Base-by-base conservation (phyloP, 2,888 invertebrate species). In the Xestoiulus laeticollis region DNA sequence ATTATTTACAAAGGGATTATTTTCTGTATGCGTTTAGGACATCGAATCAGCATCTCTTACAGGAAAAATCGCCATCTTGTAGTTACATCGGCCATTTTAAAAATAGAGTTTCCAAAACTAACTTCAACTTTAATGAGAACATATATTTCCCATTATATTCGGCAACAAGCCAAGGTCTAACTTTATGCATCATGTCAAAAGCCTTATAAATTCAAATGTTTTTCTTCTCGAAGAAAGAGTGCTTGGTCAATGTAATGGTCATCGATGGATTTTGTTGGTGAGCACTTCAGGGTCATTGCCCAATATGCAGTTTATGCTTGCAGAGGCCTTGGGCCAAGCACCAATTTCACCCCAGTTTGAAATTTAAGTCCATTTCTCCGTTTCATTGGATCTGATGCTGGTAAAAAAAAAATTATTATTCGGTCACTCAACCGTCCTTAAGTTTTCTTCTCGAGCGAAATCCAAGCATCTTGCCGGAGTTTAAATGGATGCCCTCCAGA, bases 181-280 rank as follows among this genome's bases (percentile, higher is more conserved):
- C 38, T 38, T 48, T 48, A 10, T 48, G 14, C 48, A 48, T 16
- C 48, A 3, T 14, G 48, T n/a, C 26, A 30, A 78, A 14, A 78
- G 30, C 78, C 78, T 78, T 78, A 78, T 78, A 78, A 78, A 78
- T 78, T 78, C 78, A 78, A 78, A 78, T 78, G 78, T 78, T 78
- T 78, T 78, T 19, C 14, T 30, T 2, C 30, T 78, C 68, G 68
- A 30, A 26, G 78, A 78, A 14, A 78, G 30, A 26, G 68, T 6
- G 68, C 68, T 26, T 30, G 78, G 78, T 30, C 78, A 78, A 6
- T 12, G 78, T 78, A 78, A 78, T 78, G 78, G 78, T 78, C 78
- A 78, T 78, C 78, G 78, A 30, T 30, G 78, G 78, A 78, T 78
- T 78, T 78, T 30, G 78, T 78, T 30, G 78, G 78, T 78, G 30